These are phyloP conservation scores for Pristionchus exspectatus DNA, from an alignment of 2,888 invertebrate species.

Conservation along the genomic window DNA sequence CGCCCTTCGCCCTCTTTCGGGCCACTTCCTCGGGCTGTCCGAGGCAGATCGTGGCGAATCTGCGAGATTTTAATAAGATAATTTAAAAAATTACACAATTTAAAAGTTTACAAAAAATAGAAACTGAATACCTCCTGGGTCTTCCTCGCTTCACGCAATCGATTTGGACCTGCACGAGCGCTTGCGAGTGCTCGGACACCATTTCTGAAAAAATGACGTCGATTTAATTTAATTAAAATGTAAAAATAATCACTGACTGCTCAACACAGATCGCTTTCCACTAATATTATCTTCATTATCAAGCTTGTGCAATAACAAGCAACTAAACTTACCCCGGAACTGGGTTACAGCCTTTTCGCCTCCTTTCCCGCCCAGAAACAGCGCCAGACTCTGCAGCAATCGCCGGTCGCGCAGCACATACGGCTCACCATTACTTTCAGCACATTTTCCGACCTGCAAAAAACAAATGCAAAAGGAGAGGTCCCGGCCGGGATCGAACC, in stretches of 20 bases:
- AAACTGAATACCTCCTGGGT: constrained; percentile 58
- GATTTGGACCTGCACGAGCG: constrained; percentile 62
- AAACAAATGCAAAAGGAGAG: constrained; percentile 2
- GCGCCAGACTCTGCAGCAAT: constrained; percentile 41
- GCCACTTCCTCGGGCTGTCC: constrained; percentile 7
- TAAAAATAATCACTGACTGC: too few relatives aligned
- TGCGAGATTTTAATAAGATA: neutral
- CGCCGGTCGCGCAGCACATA: constrained; percentile 59
- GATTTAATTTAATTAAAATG: neutral
- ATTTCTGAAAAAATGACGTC: neutral
- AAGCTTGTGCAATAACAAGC: too few relatives aligned
- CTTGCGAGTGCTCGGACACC: neutral
- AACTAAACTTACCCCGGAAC: neutral
- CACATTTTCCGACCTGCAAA: neutral
- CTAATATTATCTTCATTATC: too few relatives aligned
- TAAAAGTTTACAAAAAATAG: neutral
- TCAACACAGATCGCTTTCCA: too few relatives aligned
- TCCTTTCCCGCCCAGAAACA: constrained; percentile 53
- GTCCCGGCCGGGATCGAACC: constrained; percentile 48
- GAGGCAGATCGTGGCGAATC: constrained; percentile 56
- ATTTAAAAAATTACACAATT: neutral
- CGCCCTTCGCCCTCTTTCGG: constrained; percentile 32
- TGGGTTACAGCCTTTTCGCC: constrained; percentile 49
- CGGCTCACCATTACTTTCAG: neutral
- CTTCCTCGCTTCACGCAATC: constrained; percentile 62